Percentiles rank a stretch among this genome's conserved stretches.
Conservation (phyloP, 2,888 invertebrate genomes). For the Eristalinus aeneus region DNA sequence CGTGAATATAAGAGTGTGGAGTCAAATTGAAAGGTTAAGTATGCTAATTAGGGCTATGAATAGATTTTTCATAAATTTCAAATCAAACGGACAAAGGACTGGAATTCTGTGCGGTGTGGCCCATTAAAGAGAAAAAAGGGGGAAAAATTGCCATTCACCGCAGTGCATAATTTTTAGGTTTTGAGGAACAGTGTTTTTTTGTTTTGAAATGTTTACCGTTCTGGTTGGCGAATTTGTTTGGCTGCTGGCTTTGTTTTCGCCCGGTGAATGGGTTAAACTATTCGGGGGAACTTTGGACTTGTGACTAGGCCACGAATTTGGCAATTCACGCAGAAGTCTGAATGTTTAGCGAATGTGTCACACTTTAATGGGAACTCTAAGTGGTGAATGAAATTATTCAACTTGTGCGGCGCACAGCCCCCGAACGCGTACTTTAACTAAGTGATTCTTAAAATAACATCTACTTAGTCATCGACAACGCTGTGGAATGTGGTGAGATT, state of each 20-base stretch:
- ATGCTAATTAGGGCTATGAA: background rate
- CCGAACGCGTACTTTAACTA: background rate
- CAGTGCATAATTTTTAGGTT: background rate
- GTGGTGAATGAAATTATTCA: background rate
- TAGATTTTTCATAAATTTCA: background rate
- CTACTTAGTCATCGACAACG: background rate
- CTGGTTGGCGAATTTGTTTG: background rate
- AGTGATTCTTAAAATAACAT: background rate
- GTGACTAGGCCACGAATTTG: background rate
- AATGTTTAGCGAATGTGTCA: background rate
- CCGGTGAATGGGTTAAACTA: background rate
- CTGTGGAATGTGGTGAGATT: background rate
- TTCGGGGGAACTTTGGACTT: background rate
- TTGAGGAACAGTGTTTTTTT: background rate
- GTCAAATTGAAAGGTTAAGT: background rate
- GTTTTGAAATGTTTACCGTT: background rate
- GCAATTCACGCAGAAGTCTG: background rate
- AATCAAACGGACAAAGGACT: background rate
- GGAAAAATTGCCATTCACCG: background rate
- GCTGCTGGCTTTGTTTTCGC: background rate
- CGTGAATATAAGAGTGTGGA: background rate
- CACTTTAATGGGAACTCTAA: background rate
- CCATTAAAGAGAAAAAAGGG: background rate
- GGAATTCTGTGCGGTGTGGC: background rate
- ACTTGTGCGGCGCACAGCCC: background rate